These are phyloP conservation scores for Callopanchax toddi DNA, from an alignment of 2,113 vertebrate species.

Conservation along the genomic window DNA sequence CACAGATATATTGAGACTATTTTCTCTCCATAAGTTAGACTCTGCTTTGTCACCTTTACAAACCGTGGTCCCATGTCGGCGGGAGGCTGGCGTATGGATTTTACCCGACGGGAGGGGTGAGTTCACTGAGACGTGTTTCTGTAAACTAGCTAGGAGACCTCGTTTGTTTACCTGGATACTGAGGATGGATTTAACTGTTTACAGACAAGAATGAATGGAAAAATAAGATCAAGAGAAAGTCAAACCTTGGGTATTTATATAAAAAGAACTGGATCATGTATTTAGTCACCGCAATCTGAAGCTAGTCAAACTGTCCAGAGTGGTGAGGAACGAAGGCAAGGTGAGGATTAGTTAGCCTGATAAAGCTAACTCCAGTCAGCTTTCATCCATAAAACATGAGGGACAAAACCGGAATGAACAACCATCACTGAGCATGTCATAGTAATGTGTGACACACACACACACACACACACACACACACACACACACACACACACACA, in stretches of 20 bases:
- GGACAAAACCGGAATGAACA: conserved; percentile 39
- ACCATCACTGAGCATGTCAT: conserved; percentile 28
- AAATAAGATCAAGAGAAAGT: background rate
- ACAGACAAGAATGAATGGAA: background rate
- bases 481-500: conserved; percentile 34
- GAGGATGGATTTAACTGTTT: too few species aligned
- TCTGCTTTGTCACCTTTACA: too few species aligned
- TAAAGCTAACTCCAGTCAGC: conserved; percentile 44
- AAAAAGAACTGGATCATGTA: background rate
- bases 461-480: conserved; percentile 30
- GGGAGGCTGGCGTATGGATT: too few species aligned
- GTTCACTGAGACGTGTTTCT: too few species aligned
- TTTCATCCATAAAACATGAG: conserved; percentile 70
- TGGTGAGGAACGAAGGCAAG: conserved; percentile 14
- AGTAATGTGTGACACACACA: conserved; percentile 32
- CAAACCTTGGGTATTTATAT: background rate
- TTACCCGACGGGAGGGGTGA: too few species aligned
- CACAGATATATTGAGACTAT: too few species aligned
- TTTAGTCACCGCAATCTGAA: background rate
- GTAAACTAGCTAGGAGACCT: too few species aligned
- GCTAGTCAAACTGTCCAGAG: background rate
- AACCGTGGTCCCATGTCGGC: too few species aligned
- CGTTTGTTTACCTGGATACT: too few species aligned
- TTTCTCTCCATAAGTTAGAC: too few species aligned
- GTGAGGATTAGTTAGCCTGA: conserved; percentile 43